A percentile compares a stretch with the other conserved stretches of the same genome.
phyloP scores from a whole-genome alignment of 2,888 invertebrate species.

The Watsonalla binaria region DNA sequence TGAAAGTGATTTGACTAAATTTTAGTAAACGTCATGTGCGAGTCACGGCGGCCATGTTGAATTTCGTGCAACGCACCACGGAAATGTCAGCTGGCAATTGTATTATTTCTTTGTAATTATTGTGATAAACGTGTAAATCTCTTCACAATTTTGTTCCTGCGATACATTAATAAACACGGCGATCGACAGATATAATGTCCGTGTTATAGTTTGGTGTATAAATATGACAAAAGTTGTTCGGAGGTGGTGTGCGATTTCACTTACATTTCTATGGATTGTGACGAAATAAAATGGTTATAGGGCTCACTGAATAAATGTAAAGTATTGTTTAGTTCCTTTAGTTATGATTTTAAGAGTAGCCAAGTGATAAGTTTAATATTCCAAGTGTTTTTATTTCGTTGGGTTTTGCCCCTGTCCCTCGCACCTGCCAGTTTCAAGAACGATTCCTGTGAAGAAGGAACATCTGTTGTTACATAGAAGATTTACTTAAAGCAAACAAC shows the following conservation, averaged over 20 bases:
- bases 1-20: slow-evolving; percentile 34
- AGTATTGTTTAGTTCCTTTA: slow-evolving; percentile 53
- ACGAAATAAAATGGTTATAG: slow-evolving; percentile 67
- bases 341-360: slow-evolving; percentile 57
- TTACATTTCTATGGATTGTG: slow-evolving; percentile 75
- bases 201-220: slow-evolving; percentile 45
- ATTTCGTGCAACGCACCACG: slow-evolving; percentile 75
- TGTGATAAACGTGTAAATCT: slow-evolving; percentile 49
- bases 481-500: slow-evolving; percentile 42
- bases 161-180: slow-evolving; percentile 33
- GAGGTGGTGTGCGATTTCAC: slow-evolving; percentile 74
- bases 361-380: slow-evolving; percentile 46
- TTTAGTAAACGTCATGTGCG: slow-evolving; percentile 62
- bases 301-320: slow-evolving; percentile 48
- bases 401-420: slow-evolving; percentile 36
- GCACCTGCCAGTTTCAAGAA: slow-evolving; percentile 50
- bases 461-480: slow-evolving; percentile 32
- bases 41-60: slow-evolving; percentile 76
- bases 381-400: slow-evolving; percentile 45
- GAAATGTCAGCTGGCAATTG: slow-evolving; percentile 78
- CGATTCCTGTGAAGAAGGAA: slow-evolving; percentile 39
- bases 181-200: slow-evolving; percentile 31
- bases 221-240: slow-evolving; percentile 67
- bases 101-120: slow-evolving; percentile 58
- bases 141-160: slow-evolving; percentile 39